phyloP scores from a whole-genome alignment of 1,140 invertebrate genomes.

The Drosophila sechellia region DNA sequence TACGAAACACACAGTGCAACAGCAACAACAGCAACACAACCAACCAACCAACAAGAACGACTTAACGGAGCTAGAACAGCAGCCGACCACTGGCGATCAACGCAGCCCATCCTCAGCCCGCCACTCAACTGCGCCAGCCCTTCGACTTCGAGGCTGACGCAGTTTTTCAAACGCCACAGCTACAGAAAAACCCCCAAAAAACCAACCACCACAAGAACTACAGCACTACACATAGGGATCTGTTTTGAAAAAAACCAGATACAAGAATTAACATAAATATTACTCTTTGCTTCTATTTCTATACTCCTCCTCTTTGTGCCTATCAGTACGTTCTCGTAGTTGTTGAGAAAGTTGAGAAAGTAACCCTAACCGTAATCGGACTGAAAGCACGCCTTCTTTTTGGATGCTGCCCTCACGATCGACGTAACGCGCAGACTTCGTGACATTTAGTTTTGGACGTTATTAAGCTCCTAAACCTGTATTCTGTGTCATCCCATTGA shows the following conservation, averaged over 20 bases:
- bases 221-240: constrained; percentile 58
- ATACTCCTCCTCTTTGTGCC: constrained; percentile 78
- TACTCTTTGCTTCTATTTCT: constrained; percentile 72
- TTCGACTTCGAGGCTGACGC: constrained; percentile 51
- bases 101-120: constrained; percentile 79
- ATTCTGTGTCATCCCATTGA: constrained; percentile 80
- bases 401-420: constrained; percentile 37
- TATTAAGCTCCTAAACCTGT: constrained; percentile 79
- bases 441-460: constrained; percentile 75
- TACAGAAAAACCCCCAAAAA: constrained; percentile 32
- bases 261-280: constrained; percentile 21
- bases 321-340: constrained; percentile 66
- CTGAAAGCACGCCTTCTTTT: constrained; percentile 44
- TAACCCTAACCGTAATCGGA: constrained; percentile 29
- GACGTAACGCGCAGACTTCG: constrained; percentile 37
- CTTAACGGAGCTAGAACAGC: constrained; percentile 73
- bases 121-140: constrained; percentile 74
- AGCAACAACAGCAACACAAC: constrained; percentile 33
- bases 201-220: constrained; percentile 53
- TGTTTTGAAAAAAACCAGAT: constrained; percentile 1
- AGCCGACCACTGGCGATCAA: constrained; percentile 81
- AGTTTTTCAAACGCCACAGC: constrained; percentile 52
- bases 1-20: constrained; percentile 7
- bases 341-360: constrained; percentile 53
- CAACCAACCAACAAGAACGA: constrained; percentile 53